Conservation (phyloP, 2,113 vertebrate genomes). For the Indicator maculatus region DNA sequence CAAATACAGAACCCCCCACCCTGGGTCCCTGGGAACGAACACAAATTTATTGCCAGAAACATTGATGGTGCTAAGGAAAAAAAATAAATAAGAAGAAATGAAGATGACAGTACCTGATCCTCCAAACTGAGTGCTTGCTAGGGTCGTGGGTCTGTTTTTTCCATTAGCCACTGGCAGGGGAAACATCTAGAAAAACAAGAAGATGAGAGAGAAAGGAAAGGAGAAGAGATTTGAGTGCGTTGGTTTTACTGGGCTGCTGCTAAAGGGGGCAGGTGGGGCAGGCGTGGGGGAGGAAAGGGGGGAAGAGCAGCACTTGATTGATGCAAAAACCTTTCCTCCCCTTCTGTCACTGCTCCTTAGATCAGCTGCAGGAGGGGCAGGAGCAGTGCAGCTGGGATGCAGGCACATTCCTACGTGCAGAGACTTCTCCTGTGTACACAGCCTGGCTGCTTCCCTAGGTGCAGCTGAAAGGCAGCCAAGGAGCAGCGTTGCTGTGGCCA, state of each 20-base stretch:
- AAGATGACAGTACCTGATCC: constrained; percentile 85
- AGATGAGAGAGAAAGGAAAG: constrained; percentile 28
- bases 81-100: background rate
- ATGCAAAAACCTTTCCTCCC: constrained; percentile 21
- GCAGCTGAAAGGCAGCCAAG: background rate
- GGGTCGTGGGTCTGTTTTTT: constrained; percentile 93
- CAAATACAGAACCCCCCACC: background rate
- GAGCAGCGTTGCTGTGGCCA: background rate
- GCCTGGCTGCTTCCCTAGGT: background rate
- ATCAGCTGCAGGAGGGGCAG: background rate
- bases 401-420: background rate
- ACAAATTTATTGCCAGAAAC: background rate
- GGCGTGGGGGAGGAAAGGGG: background rate
- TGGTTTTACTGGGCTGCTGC: background rate
- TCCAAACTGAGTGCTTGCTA: constrained; percentile 91
- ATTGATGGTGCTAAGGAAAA: background rate
- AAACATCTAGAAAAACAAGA: constrained; percentile 90
- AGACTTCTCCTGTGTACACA: background rate
- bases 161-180: constrained; percentile 95
- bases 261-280: background rate
- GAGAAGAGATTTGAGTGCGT: constrained; percentile 57
- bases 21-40: background rate
- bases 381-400: background rate
- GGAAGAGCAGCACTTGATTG: background rate
- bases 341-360: background rate